Base-by-base conservation (phyloP, 1,140 invertebrate species). In the Sinella curviseta region DNA sequence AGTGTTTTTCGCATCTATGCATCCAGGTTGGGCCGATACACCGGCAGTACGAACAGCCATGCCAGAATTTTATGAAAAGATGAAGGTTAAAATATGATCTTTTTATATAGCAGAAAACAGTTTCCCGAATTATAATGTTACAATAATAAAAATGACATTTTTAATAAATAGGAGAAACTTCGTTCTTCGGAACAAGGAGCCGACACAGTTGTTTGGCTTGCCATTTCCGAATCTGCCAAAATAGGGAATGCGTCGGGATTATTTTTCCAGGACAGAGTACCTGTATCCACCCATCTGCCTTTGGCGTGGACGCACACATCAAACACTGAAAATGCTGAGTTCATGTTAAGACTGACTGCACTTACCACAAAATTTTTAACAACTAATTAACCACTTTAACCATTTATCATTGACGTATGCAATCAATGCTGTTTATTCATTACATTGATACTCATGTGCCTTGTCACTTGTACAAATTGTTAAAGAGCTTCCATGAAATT, bases 21-120 rank as follows among this genome's bases (percentile, higher is more conserved):
- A 90, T 82, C 89, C 88, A 4, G 89, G 89, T 30, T 90, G 89
- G 89, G 87, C 87, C 8, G 88, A 89, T 78, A 90, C 89, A 26
- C 86, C 87, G 76, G 89, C 86, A 78, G 87, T 90, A 26, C 81
- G 85, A 67, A 83, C 83, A 26, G 85, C 88, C 17, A 88, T 89
- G 85, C 89, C 89, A 0, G 85, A 86, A 54, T 89, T 90, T 81
- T 87, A 89, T 82, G 85, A 85, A 31, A 87, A 86, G 82, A 89
- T 89, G 86, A 87, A 89, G 73, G 78, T 79, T 20, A 0, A 67
- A n/a, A 12, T 54, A 54, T 54, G 12, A 14, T 12, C n/a, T n/a
- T 54, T n/a, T 12, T n/a, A n/a, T n/a, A n/a, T n/a, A n/a, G n/a
- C n/a, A 33, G 12, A 73, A 30, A 26, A 60, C 4, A 26, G 4